A percentile compares a stretch with the other conserved stretches of the same genome.
phyloP scores from a whole-genome alignment of 2,113 vertebrate species.

The Rhinogobius similis region DNA sequence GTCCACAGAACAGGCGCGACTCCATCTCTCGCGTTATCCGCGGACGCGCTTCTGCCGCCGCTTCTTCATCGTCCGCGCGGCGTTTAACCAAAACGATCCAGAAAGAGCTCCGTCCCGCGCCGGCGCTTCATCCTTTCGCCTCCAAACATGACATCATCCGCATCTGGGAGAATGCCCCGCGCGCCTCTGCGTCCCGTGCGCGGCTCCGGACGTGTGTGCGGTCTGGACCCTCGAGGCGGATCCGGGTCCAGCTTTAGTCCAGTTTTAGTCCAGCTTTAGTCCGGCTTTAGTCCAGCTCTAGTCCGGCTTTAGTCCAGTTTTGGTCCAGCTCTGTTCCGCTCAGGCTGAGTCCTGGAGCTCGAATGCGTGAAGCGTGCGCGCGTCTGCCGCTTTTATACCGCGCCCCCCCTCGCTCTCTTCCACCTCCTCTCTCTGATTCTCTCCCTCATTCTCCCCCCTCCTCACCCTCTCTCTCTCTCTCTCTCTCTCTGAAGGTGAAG shows the following conservation, averaged over 20 bases:
- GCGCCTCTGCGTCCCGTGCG: background rate
- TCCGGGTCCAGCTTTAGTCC: background rate
- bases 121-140: background rate
- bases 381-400: conserved; percentile 2
- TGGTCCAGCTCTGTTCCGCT: background rate
- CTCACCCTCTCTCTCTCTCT: background rate
- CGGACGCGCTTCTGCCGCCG: conserved; percentile 36
- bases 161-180: background rate
- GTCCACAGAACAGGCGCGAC: conserved; percentile 9
- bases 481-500: background rate
- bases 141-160: background rate
- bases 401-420: background rate
- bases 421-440: background rate
- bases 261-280: too few relatives aligned
- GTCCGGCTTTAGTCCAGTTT: too few relatives aligned
- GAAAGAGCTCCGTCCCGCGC: background rate
- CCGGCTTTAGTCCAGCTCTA: too few relatives aligned
- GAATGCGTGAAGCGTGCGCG: background rate
- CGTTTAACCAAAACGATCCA: background rate
- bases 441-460: background rate
- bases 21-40: conserved; percentile 26
- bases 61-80: conserved; percentile 38
- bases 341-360: too few relatives aligned
- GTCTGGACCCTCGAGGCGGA: background rate
- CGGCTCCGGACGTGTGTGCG: background rate